Conservation (phyloP, 1,140 invertebrate species). For the Monochamus saltuarius region DNA sequence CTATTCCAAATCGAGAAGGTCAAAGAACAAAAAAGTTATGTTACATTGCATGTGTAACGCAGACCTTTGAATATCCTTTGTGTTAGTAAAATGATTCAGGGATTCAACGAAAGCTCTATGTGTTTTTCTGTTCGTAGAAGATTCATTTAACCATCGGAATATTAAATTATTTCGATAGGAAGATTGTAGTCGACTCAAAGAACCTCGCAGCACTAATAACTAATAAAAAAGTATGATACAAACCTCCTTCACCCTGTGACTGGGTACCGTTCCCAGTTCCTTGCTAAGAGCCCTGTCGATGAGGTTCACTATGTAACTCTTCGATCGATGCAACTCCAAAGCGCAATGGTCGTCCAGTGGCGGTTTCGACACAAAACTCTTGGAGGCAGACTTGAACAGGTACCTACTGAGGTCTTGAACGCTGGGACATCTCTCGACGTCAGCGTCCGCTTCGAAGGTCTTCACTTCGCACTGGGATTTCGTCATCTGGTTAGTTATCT, state of each 20-base stretch:
- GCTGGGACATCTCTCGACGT: background rate
- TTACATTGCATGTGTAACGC: no score
- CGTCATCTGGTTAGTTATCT: conserved; percentile 10
- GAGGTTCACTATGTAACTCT: conserved; percentile 52
- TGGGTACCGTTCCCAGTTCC: conserved; percentile 44
- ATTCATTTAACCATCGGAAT: no score
- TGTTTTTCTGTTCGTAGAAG: no score
- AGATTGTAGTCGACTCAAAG: no score
- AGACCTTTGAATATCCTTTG: no score
- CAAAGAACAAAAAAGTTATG: no score
- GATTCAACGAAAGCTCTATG: no score
- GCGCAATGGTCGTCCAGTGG: conserved; percentile 36
- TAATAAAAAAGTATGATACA: no score
- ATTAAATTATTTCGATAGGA: no score
- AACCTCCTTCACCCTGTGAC: conserved; percentile 9
- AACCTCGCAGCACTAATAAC: no score
- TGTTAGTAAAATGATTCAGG: no score
- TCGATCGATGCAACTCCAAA: conserved; percentile 51
- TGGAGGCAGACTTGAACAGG: background rate
- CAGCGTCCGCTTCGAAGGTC: background rate
- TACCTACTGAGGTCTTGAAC: conserved; percentile 7
- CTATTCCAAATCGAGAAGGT: no score
- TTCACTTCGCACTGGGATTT: conserved; percentile 7
- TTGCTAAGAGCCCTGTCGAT: conserved; percentile 52
- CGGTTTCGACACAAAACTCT: background rate